Base-by-base conservation (phyloP, 2,888 invertebrate species). In the Arenicola marina region DNA sequence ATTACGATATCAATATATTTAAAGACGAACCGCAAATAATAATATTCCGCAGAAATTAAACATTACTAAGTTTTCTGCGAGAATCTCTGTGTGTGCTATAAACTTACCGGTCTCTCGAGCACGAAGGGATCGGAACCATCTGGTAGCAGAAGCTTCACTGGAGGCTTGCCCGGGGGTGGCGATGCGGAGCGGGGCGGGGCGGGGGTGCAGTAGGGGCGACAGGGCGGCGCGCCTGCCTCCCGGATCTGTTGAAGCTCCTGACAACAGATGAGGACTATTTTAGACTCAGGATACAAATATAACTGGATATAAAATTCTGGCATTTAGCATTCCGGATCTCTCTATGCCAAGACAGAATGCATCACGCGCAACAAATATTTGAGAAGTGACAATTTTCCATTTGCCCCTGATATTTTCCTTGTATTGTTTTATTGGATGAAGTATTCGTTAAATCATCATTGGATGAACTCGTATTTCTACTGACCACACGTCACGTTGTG, bases 91-190 rank as follows among this genome's bases (percentile, higher is more conserved):
- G 11, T 11, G 15, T 29, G 32, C 7, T 28, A 11, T 28, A 51
- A 34, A 31, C 57, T 51, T 28, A 61, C 62, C n/a, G 54, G 34
- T 4, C 38, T 33, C 24, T 65, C 61, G n/a, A 62, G 57, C 29
- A 48, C 56, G 60, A 56, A 79, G 21, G 79, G 79, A 59, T 77
- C 74, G 18, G 73, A 72, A 7, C 78, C 78, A 72, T 79, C 77
- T 26, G 78, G 79, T 1, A 78, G 69, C 48, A 63, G 62, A 26
- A 73, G 67, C 24, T 67, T 65, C 45, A 59, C 64, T 21, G 69
- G 69, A 34, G 69, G 71, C 44, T 70, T 61, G n/a, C 66, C 65
- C 7, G 62, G 58, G 2, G 70, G 60, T n/a, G 38, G n/a, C 28
- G 46, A 31, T 7, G 55, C 51, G 32, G 28, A 29, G 24, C 63